phyloP scores from a whole-genome alignment of 2,888 invertebrate genomes.

The Agrochola lota region DNA sequence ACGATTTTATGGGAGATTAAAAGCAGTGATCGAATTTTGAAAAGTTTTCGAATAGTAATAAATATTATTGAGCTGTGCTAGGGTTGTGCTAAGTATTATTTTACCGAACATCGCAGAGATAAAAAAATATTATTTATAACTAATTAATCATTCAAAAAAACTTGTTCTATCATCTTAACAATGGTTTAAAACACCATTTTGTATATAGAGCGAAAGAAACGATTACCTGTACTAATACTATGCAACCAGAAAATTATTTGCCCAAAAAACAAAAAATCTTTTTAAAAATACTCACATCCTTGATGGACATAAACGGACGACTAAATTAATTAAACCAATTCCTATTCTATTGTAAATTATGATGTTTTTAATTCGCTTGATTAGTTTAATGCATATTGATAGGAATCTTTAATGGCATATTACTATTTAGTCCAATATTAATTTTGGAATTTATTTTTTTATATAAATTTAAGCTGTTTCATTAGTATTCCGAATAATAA shows the following conservation, averaged over 20 bases:
- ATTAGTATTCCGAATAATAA: not conserved
- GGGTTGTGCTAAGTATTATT: slow-evolving; percentile 45
- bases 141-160: not conserved
- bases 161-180: too few species aligned
- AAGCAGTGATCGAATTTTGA: slow-evolving; percentile 84
- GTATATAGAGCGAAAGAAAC: not conserved
- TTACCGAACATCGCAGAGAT: not conserved
- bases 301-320: slow-evolving; percentile 72
- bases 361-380: slow-evolving; percentile 55
- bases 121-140: not conserved
- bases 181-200: not conserved
- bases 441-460: slow-evolving; percentile 15
- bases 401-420: slow-evolving; percentile 47
- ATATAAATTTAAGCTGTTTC: not conserved
- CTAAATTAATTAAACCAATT: slow-evolving; percentile 76
- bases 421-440: slow-evolving; percentile 40
- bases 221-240: too few species aligned
- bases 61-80: slow-evolving; percentile 74
- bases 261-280: not conserved
- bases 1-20: slow-evolving; percentile 88
- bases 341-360: slow-evolving; percentile 69
- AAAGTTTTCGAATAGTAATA: slow-evolving; percentile 80
- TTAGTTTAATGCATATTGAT: slow-evolving; percentile 56
- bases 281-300: slow-evolving; percentile 33
- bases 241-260: not conserved